Evolutionary conservation across 2,888 invertebrate genomes (phyloP), one percentile per base, ranked within the genome.

Genomic region (Drosophila niveifrons): DNA sequence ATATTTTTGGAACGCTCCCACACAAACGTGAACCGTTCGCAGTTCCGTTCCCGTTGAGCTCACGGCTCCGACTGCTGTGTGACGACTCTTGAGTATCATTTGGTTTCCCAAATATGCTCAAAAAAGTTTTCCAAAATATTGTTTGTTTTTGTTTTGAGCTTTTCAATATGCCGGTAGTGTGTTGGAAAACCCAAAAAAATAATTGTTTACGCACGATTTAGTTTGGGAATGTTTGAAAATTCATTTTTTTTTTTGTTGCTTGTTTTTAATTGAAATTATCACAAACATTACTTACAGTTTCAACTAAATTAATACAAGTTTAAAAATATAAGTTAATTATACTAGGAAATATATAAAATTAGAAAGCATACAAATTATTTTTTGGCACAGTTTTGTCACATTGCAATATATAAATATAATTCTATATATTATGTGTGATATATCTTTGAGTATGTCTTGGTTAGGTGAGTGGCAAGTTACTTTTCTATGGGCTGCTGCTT

Each of bases 111-210:
- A 79, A 70, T 51, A 36, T 66, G 51, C 81, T 82, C 78, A 76
- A 88, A 88, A 80, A 88, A 80, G 72, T 82, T 82, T 82, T 69
- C 62, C 65, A 82, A 84, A 78, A 51, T 53, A 64, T 70, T n/a
- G 15, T 59, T n/a, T 11, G 1, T 36, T 36, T 65, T 39, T 31
- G 1, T 46, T 41, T 56, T 50, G 56, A 72, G 69, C 77, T 68
- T 63, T 58, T 64, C 41, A 29, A 63, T 56, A 17, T 31, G n/a
- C 39, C 10, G 8, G 3, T 48, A 75, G 84, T 84, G 80, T 67
- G 80, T 67, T 77, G 66, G 6, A 52, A 28, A 76, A 47, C 10
- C 2, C 9, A n/a, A 58, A 15, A 43, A 28, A 53, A n/a, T 29
- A 46, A 47, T 17, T 29, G 11, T 46, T 9, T 11, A 7, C 8